These are phyloP conservation scores for Urocitellus parryii DNA, from an alignment of 2,113 vertebrate species.

Conservation along the genomic window DNA sequence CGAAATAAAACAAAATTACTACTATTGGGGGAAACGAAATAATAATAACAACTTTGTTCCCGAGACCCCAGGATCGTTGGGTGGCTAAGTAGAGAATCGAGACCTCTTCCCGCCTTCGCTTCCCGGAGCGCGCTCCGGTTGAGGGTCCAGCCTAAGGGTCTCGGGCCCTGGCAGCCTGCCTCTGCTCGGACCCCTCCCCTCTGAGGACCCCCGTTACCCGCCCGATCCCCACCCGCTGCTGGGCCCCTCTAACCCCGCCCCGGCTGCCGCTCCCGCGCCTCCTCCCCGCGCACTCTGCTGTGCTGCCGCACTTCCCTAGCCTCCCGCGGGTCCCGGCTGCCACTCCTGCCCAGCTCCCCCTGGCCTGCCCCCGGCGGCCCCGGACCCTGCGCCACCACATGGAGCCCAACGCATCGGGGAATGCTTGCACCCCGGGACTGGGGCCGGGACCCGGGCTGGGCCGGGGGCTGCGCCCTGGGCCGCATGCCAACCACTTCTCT, in stretches of 20 bases:
- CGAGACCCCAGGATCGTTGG: background rate
- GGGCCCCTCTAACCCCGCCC: background rate
- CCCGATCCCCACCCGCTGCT: too few relatives aligned
- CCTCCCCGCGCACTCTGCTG: background rate
- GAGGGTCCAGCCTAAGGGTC: too few relatives aligned
- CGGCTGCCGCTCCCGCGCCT: background rate
- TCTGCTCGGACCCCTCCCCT: too few relatives aligned
- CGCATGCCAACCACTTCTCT: conserved; percentile 80
- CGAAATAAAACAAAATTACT: background rate
- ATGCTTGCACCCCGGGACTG: background rate
- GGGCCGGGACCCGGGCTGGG: background rate
- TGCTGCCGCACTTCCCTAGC: background rate
- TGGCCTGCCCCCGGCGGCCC: background rate
- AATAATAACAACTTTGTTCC: background rate
- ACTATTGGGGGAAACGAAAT: background rate
- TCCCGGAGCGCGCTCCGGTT: background rate
- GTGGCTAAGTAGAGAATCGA: background rate
- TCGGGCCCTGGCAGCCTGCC: too few relatives aligned
- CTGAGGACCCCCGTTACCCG: background rate
- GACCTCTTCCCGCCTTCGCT: too few relatives aligned
- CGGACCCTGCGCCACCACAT: background rate
- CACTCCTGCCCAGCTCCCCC: background rate
- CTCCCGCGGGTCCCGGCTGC: background rate
- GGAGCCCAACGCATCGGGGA: background rate
- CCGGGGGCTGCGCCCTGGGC: background rate